Evolutionary conservation across 2,113 vertebrate genomes (phyloP).

Genomic region (Platichthys flesus): DNA sequence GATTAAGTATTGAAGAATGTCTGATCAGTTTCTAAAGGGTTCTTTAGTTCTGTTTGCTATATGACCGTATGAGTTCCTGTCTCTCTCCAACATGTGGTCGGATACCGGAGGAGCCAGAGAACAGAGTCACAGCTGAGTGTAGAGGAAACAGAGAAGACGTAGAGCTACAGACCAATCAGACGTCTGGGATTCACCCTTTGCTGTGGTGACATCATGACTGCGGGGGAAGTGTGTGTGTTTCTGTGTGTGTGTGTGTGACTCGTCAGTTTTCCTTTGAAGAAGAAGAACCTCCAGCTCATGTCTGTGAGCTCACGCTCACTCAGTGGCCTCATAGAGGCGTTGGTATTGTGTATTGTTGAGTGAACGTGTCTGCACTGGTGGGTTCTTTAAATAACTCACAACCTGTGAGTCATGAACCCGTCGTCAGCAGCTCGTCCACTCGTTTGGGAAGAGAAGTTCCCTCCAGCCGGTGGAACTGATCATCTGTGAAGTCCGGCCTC

Average conservation of each 20-base stretch:
- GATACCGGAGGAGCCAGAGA: not conserved
- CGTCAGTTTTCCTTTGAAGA: not conserved
- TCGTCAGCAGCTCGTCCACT: not conserved
- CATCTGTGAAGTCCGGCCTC: too few species aligned
- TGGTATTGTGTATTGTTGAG: conserved; percentile 16
- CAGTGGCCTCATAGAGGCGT: conserved; percentile 61
- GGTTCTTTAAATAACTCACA: conserved; percentile 61
- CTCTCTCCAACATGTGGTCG: too few species aligned
- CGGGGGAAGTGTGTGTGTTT: conserved; percentile 32
- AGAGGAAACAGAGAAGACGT: conserved; percentile 52
- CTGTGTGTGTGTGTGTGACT: conserved; percentile 27
- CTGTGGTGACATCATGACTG: conserved; percentile 51
- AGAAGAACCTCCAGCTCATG: not conserved
- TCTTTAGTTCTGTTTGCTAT: too few species aligned
- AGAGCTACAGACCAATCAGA: conserved; percentile 46
- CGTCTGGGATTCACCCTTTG: conserved; percentile 66
- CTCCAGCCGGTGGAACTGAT: too few species aligned
- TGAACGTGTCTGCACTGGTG: not conserved
- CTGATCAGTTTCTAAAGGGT: too few species aligned
- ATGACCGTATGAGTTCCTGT: too few species aligned
- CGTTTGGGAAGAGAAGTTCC: too few species aligned
- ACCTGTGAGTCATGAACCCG: conserved; percentile 53
- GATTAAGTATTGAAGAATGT: too few species aligned
- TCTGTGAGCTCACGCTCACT: conserved; percentile 52
- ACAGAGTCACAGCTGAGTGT: conserved; percentile 35